Evolutionary conservation across 2,888 invertebrate species (phyloP).

Genomic region (Saturnia japonica): DNA sequence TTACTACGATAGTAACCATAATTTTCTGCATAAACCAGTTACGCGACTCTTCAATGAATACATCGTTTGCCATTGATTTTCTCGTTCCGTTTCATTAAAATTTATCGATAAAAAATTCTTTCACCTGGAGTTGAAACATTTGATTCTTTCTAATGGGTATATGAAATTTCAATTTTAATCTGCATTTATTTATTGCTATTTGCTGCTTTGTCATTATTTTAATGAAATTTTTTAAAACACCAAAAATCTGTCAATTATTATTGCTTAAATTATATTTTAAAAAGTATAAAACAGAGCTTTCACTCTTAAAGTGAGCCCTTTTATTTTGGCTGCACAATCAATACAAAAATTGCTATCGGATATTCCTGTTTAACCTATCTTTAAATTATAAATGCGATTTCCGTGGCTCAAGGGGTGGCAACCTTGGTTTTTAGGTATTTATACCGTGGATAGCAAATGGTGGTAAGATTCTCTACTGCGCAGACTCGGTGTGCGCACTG

Average conservation of each 20-base stretch:
- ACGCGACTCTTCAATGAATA: constrained; percentile 66
- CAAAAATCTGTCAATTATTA: not conserved
- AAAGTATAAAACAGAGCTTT: not conserved
- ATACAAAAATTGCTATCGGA: constrained; percentile 61
- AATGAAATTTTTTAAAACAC: too few species aligned
- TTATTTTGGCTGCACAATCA: not conserved
- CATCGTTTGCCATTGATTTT: constrained; percentile 51
- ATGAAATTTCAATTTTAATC: not conserved
- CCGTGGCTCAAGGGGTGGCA: constrained; percentile 76
- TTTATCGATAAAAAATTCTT: constrained; percentile 22
- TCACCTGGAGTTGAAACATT: not conserved
- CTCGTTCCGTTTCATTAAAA: constrained; percentile 39
- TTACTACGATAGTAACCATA: constrained; percentile 77
- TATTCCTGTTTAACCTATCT: constrained; percentile 79
- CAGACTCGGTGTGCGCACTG: constrained; percentile 64
- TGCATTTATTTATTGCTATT: not conserved
- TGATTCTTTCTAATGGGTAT: not conserved
- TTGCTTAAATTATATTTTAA: not conserved
- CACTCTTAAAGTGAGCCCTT: not conserved
- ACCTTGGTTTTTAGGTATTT: constrained; percentile 81
- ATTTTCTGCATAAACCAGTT: constrained; percentile 72
- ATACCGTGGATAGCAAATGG: constrained; percentile 73
- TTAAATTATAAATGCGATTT: constrained; percentile 79
- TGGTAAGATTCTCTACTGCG: constrained; percentile 64
- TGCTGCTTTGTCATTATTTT: not conserved